Percentiles rank a stretch among this genome's conserved stretches.
Evolutionary conservation across 2,888 invertebrate genomes (phyloP).

Genomic region (Leistus spinibarbis): DNA sequence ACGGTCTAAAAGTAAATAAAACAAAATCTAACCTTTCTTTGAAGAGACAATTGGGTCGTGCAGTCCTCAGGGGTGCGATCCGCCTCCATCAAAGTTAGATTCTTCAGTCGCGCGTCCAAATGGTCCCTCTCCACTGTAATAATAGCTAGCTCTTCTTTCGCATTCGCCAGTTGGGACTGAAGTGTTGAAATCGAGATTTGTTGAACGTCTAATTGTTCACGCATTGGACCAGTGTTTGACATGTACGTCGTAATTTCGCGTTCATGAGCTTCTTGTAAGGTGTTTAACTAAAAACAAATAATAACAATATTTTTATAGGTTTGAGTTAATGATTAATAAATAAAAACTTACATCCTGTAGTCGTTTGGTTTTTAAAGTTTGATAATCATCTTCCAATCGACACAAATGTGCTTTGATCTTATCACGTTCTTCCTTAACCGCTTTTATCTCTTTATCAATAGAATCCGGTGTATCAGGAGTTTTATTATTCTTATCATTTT

Average conservation of each 20-base stretch:
- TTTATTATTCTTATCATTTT: slow-evolving; percentile 44
- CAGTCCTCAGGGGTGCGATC: slow-evolving; percentile 33
- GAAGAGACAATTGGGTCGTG: slow-evolving; percentile 41
- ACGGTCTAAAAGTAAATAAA: not conserved
- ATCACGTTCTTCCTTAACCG: slow-evolving; percentile 63
- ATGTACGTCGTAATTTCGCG: slow-evolving; percentile 72
- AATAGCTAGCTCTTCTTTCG: slow-evolving; percentile 60
- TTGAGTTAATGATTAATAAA: not conserved
- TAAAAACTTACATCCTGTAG: slow-evolving; percentile 76
- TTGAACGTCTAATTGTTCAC: slow-evolving; percentile 66
- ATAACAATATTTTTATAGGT: slow-evolving; percentile 5
- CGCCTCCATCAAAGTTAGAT: slow-evolving; percentile 42
- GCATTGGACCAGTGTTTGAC: slow-evolving; percentile 63
- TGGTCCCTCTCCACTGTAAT: slow-evolving; percentile 63
- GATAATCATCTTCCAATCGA: slow-evolving; percentile 73
- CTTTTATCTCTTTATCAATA: slow-evolving; percentile 60
- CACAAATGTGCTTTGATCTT: slow-evolving; percentile 66
- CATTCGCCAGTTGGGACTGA: slow-evolving; percentile 52
- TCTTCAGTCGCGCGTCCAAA: slow-evolving; percentile 58
- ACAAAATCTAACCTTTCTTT: slow-evolving; percentile 48
- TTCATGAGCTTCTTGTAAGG: slow-evolving; percentile 74
- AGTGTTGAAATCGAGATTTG: slow-evolving; percentile 62
- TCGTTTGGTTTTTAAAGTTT: slow-evolving; percentile 75
- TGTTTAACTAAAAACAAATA: slow-evolving; percentile 67
- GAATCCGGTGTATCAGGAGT: slow-evolving; percentile 49